These are phyloP conservation scores for Eulemur mongoz DNA, from an alignment of 2,797 vertebrate genomes.

Conservation along the genomic window DNA sequence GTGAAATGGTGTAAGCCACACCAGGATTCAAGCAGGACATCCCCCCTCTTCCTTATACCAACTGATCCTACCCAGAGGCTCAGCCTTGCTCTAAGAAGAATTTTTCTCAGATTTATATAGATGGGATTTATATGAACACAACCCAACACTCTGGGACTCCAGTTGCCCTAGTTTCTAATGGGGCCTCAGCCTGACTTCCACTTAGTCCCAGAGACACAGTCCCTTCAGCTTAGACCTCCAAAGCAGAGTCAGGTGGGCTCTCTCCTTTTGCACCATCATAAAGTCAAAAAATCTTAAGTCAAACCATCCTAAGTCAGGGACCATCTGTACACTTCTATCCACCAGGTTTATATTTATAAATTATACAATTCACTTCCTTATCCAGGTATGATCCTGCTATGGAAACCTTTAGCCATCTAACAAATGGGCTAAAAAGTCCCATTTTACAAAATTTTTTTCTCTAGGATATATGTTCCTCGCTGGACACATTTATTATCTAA, in stretches of 20 bases:
- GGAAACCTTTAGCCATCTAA: background rate
- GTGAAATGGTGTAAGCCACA: background rate
- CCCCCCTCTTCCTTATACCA: background rate
- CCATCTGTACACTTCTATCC: background rate
- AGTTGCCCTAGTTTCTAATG: background rate
- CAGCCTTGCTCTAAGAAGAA: background rate
- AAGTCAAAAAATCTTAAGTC: background rate
- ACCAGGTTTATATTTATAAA: background rate
- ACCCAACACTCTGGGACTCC: background rate
- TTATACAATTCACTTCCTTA: background rate
- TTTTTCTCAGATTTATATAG: background rate
- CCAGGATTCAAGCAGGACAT: background rate
- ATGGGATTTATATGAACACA: background rate
- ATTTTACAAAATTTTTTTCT: background rate
- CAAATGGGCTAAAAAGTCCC: background rate
- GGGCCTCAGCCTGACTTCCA: background rate
- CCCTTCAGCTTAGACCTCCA: background rate
- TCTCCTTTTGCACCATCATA: background rate
- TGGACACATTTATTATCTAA: background rate
- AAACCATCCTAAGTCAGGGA: background rate
- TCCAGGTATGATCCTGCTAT: background rate
- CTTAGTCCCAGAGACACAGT: background rate
- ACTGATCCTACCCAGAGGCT: background rate
- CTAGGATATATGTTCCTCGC: background rate
- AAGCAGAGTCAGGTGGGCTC: background rate